Base-by-base conservation (phyloP, 2,888 invertebrate species). In the Corbicula japonica region DNA sequence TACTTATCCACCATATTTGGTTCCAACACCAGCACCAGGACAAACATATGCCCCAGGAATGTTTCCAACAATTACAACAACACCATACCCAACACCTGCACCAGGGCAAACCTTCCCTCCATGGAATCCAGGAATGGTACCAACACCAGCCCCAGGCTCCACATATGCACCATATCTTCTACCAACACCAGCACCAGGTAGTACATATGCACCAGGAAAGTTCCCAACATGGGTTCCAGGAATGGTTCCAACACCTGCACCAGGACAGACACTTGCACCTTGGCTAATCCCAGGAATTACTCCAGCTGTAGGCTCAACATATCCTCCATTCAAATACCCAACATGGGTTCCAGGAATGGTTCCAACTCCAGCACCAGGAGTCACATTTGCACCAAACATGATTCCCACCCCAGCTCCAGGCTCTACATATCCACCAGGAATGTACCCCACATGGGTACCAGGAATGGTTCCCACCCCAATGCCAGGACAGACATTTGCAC, bases 151-250 rank as follows among this genome's bases (percentile, higher is more conserved):
- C 30, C 83, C 83, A 66, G 85, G 83, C 62, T 50, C 66, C 26
- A 80, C 85, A 50, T 78, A 74, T 74, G 76, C 80, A 52, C 80
- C 84, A 71, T 74, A 82, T 44, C 48, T 77, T 38, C 74, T 82
- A 21, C 86, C 86, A 60, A 84, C 86, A 26, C 80, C 82, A 65
- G 81, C 79, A 10, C 83, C 81, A 66, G 86, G 84, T 26, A 44
- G 54, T 18, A 84, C 86, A 46, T 82, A 76, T 73, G 76, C 86
- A 21, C 86, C 86, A 69, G 80, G 76, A 21, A 72, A 63, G 71
- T 83, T 76, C 69, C 88, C 80, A 70, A 85, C 87, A 6, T 80
- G 63, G 58, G 68, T 81, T 18, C 86, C 85, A 60, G 82, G 83
- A 12, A 82, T 80, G 76, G 76, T 75, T 18, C 86, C 86, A 48